These are phyloP conservation scores for Mechanitis mazaeus DNA, from an alignment of 2,888 invertebrate genomes.

Conservation along the genomic window DNA sequence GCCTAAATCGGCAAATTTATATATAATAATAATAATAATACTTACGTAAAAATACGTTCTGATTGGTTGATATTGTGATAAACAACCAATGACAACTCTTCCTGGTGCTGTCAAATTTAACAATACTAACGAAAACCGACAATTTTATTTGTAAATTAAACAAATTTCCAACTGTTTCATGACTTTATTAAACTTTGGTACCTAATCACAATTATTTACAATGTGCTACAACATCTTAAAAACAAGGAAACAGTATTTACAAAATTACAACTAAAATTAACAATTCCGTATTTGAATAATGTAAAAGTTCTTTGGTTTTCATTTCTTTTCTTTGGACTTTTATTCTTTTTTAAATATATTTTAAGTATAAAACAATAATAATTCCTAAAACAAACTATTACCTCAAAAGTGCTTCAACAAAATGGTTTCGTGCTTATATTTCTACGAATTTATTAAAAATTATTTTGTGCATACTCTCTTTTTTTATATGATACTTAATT, in stretches of 20 bases:
- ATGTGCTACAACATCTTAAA: slow-evolving; percentile 50
- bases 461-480: not conserved
- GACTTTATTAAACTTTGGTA: slow-evolving; percentile 54
- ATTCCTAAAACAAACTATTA: no score
- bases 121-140: no score
- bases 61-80: no score
- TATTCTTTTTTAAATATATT: not conserved
- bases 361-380: no score
- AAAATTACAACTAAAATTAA: slow-evolving; percentile 39
- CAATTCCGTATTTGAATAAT: slow-evolving; percentile 22
- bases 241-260: slow-evolving; percentile 59
- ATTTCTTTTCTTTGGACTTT: slow-evolving; percentile 22
- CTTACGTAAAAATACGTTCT: no score
- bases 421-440: no score
- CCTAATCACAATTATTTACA: slow-evolving; percentile 60
- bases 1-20: no score
- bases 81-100: no score
- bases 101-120: no score
- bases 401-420: no score
- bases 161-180: slow-evolving; percentile 44
- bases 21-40: no score
- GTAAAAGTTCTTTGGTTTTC: slow-evolving; percentile 34
- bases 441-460: slow-evolving; percentile 11
- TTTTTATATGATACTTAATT: no score
- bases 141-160: not conserved